Conservation (phyloP, 2,797 vertebrate species). For the Coilia nasus region DNA sequence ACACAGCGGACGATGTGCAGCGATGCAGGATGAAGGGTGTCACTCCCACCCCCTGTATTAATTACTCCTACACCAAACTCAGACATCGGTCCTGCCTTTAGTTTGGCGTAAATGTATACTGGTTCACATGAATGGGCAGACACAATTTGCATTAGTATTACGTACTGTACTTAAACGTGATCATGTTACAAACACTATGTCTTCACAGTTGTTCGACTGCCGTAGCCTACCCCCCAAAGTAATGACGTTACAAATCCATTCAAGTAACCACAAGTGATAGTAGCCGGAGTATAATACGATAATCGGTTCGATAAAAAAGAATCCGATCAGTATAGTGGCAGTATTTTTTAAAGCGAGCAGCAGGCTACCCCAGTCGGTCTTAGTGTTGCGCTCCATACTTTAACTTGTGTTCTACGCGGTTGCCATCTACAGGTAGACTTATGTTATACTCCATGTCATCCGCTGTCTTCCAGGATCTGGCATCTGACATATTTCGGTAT, state of each 20-base stretch:
- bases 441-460: neutral
- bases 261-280: no score
- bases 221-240: no score
- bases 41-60: conserved; percentile 9
- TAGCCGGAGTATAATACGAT: no score
- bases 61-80: neutral
- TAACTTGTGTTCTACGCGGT: neutral
- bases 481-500: no score
- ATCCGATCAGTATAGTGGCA: neutral
- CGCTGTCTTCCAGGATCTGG: no score
- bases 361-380: neutral
- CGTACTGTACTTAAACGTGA: neutral
- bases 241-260: no score
- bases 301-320: no score
- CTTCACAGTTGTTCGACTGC: neutral
- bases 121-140: neutral
- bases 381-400: neutral
- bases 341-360: neutral
- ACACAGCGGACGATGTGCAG: neutral
- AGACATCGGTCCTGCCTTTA: neutral
- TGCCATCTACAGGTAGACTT: conserved; percentile 5
- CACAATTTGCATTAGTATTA: neutral
- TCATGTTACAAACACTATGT: neutral
- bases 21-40: conserved; percentile 5
- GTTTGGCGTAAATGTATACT: neutral